Evolutionary conservation across 2,797 vertebrate genomes (phyloP).

Genomic region (Scarus forsteni): DNA sequence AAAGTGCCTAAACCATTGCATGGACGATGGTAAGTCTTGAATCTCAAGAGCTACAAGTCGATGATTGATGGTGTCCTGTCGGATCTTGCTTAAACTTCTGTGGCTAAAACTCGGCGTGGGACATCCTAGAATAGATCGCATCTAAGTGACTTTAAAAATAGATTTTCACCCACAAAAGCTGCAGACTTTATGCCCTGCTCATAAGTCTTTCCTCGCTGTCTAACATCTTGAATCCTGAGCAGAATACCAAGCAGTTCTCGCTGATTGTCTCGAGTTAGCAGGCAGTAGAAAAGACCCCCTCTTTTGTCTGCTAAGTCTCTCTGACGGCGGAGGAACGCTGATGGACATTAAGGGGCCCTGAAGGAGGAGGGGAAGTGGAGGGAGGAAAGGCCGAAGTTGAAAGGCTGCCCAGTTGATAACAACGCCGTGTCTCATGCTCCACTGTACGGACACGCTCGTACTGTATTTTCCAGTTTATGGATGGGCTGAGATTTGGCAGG

Average conservation of each 20-base stretch:
- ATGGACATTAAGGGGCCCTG: constrained; percentile 39
- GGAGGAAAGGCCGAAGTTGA: constrained; percentile 33
- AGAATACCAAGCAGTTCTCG: constrained; percentile 67
- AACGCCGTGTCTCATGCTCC: constrained; percentile 37
- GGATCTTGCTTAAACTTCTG: constrained; percentile 9
- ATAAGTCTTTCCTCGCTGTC: constrained; percentile 30
- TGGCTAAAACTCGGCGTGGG: not conserved
- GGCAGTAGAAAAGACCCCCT: constrained; percentile 53
- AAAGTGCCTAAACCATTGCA: not conserved
- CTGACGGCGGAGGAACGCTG: constrained; percentile 2
- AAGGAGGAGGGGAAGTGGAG: constrained; percentile 17
- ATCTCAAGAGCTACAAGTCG: not conserved
- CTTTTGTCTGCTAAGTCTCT: constrained; percentile 54
- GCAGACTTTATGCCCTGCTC: constrained; percentile 12
- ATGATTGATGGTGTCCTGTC: constrained; percentile 31
- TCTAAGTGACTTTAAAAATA: constrained; percentile 36
- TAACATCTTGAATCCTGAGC: constrained; percentile 46
- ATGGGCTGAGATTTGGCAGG: constrained; percentile 10
- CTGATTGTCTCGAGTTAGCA: constrained; percentile 54
- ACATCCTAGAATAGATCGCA: constrained; percentile 2
- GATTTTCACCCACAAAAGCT: constrained; percentile 22
- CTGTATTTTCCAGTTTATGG: constrained; percentile 40
- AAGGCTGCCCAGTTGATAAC: constrained; percentile 55
- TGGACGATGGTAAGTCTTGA: not conserved
- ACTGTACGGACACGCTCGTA: constrained; percentile 38